phyloP scores from a whole-genome alignment of 1,140 invertebrate genomes.

The Drosophila paulistorum region DNA sequence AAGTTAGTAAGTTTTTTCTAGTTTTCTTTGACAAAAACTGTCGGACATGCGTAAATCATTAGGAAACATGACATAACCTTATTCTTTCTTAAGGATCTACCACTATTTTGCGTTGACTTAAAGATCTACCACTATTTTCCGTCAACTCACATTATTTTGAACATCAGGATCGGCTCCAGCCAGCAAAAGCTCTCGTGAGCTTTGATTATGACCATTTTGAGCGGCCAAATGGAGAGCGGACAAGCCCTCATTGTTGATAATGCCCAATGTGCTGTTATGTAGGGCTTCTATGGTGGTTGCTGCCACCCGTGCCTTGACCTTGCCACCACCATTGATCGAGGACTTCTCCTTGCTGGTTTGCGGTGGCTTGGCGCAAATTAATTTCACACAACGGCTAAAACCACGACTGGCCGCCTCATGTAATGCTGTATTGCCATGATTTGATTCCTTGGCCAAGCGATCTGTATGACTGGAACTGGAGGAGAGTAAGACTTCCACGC shows the following conservation, averaged over 20 bases:
- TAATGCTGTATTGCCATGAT: constrained; percentile 95
- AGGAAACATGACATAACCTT: background rate
- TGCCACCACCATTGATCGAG: constrained; percentile 20
- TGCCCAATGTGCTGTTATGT: constrained; percentile 88
- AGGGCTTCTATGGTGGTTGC: constrained; percentile 84
- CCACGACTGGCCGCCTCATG: constrained; percentile 98
- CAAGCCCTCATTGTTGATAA: constrained; percentile 94
- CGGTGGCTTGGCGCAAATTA: constrained; percentile 85
- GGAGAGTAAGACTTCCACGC: constrained; percentile 62
- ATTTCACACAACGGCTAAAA: constrained; percentile 92
- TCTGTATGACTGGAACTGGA: constrained; percentile 45
- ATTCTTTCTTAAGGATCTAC: background rate
- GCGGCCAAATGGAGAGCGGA: constrained; percentile 96
- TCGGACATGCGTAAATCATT: background rate
- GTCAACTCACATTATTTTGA: constrained; percentile 92
- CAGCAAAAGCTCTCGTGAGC: constrained; percentile 93
- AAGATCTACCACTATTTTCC: constrained; percentile 21
- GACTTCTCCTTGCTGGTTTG: constrained; percentile 27
- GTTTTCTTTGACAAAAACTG: background rate
- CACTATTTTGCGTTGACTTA: constrained; percentile 66
- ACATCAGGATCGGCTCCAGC: constrained; percentile 94
- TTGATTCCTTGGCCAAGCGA: constrained; percentile 61
- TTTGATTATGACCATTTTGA: constrained; percentile 98
- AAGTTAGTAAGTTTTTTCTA: background rate
- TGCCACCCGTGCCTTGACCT: constrained; percentile 46